Percentiles rank a stretch among this genome's conserved stretches.
phyloP scores from a whole-genome alignment of 2,797 vertebrate species.

The Astyanax mexicanus region DNA sequence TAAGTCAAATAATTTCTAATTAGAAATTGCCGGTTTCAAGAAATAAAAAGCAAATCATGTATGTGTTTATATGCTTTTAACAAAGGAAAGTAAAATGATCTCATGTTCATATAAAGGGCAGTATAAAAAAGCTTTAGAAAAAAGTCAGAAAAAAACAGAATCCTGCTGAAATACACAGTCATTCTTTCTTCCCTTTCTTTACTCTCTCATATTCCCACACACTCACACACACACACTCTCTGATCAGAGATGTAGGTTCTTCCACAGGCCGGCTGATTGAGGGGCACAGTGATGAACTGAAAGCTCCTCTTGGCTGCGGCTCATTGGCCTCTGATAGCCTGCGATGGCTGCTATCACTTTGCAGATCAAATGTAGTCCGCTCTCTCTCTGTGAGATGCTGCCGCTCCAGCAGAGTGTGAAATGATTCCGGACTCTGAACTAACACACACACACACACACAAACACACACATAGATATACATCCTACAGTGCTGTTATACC shows the following conservation, averaged over 20 bases:
- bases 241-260: background rate
- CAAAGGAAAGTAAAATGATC: too few relatives aligned
- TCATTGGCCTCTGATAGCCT: slow-evolving; percentile 68
- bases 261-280: slow-evolving; percentile 10
- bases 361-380: slow-evolving; percentile 65
- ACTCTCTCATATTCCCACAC: background rate
- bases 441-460: slow-evolving; percentile 49
- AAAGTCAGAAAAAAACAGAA: too few relatives aligned
- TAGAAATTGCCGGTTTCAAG: too few relatives aligned
- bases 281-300: slow-evolving; percentile 12
- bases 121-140: too few relatives aligned
- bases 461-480: slow-evolving; percentile 49
- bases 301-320: slow-evolving; percentile 51
- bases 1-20: too few relatives aligned
- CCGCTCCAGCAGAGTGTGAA: slow-evolving; percentile 59
- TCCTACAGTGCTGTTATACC: slow-evolving; percentile 7
- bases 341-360: slow-evolving; percentile 56
- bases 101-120: too few relatives aligned
- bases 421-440: slow-evolving; percentile 28
- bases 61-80: too few relatives aligned
- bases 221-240: slow-evolving; percentile 15
- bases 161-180: too few relatives aligned
- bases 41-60: too few relatives aligned
- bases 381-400: slow-evolving; percentile 47
- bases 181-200: too few relatives aligned